phyloP scores from a whole-genome alignment of 2,888 invertebrate species.

The Diarsia dahlii region DNA sequence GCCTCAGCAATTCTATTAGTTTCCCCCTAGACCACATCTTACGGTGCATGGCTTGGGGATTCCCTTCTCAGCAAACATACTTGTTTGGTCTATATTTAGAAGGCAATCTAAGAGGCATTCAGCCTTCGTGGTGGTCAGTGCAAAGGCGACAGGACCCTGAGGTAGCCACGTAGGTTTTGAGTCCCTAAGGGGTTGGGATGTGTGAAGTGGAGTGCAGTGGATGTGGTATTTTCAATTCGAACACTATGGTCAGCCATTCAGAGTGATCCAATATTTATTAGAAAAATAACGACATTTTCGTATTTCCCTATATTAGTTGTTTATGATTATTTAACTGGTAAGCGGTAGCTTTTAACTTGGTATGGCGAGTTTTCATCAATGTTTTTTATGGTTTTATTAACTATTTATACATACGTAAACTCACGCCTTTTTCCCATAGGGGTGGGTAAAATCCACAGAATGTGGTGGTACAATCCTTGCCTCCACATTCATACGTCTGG shows the following conservation, averaged over 20 bases:
- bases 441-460: no score
- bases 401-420: not conserved
- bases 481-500: no score
- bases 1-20: constrained; percentile 52
- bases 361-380: not conserved
- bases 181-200: constrained; percentile 81
- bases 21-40: constrained; percentile 59
- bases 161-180: constrained; percentile 79
- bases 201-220: constrained; percentile 70
- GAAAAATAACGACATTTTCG: not conserved
- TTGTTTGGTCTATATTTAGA: constrained; percentile 88
- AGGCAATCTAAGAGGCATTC: constrained; percentile 89
- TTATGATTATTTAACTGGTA: not conserved
- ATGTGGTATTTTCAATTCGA: constrained; percentile 40
- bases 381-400: not conserved
- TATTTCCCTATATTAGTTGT: not conserved
- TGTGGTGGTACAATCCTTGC: no score
- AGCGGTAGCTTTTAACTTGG: not conserved
- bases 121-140: constrained; percentile 78
- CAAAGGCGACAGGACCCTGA: constrained; percentile 80
- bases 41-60: constrained; percentile 72
- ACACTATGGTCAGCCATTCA: not conserved
- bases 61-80: constrained; percentile 84
- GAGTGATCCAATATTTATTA: not conserved
- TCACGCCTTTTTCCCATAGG: no score